Evolutionary conservation across 64 coral and sea anemone species (phyloP), one percentile per base, ranked within the genome.

Genomic region (Dendrophyllia cribrosa): DNA sequence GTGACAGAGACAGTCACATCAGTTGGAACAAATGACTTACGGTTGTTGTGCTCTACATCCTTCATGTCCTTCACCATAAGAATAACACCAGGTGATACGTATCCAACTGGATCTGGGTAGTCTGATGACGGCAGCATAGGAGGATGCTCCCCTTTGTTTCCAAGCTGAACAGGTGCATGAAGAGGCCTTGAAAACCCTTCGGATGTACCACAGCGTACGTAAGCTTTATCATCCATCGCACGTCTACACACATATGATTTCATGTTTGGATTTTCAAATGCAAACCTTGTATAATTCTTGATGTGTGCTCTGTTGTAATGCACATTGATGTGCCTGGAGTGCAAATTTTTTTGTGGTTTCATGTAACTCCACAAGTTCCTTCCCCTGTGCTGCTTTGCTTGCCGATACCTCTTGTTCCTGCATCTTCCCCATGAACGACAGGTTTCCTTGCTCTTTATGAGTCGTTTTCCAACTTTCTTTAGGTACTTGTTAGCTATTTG

Each of bases 211-310:
- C 75, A 79, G 3, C 88, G 75, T 13, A 90, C 60, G 45, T 90
- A 90, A 7, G 88, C 88, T 63, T 90, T 90, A 64, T 90, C 88
- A 66, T 90, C 72, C 3, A 89, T 89, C 12, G 74, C 88, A 77
- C 72, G 74, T 17, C 88, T 59, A 24, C 5, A 63, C 17, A 78
- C 71, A 59, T 43, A 89, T 26, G 52, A 53, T 5, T 53, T 53
- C 9, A 53, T 53, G 51, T 53, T n/a, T n/a, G n/a, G 51, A 53
- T 53, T 9, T 53, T 9, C 51, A 53, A 53, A 53, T 4, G 51
- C 4, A 53, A 53, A 9, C 4, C 51, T 4, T 53, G 51, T 53
- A 53, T 53, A 53, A 9, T 53, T 53, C 9, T 53, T 53, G 51
- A 53, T 53, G 51, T 53, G 51, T 5, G 51, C 51, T 5, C 51